Base-by-base conservation (phyloP, 2,113 vertebrate species). In the Centropus bengalensis region DNA sequence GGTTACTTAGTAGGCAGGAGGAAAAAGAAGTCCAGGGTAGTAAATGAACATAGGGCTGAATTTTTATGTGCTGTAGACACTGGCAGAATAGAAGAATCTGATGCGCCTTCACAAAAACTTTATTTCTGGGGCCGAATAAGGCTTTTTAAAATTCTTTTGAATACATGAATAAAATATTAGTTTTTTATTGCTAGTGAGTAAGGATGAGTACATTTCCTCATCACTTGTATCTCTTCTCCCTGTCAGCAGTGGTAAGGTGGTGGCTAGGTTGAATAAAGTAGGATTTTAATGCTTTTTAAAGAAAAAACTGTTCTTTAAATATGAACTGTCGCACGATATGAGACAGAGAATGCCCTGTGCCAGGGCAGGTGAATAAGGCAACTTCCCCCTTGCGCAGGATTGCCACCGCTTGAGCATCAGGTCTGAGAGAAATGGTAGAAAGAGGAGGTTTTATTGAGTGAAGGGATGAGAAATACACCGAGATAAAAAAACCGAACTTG, bases 321-420 rank as follows among this genome's bases (percentile, higher is more conserved):
- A 18, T n/a, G 33, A 79, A 2, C 66, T 1, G 2, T 63, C 44
- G 2, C 55, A 1, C 0, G 3, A 51, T 51, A 62, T 59, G 44
- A 28, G 69, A 12, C 3, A 1, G 15, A 11, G 40, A 66, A 52
- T 10, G 21, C 30, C 59, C 55, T 38, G 18, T 22, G 33, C 67
- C 44, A 23, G 82, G 71, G 59, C 67, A 55, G 82, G 52, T 64
- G 67, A 42, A 26, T 20, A 13, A 54, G 12, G 42, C 67, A 68
- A 32, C 66, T 54, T 87, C 44, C 10, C 44, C 3, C 33, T 76
- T 18, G 10, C 32, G 40, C 2, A 4, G 33, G 54, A 18, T 55
- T 73, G 55, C 24, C 36, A 15, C 18, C 3, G 3, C 51, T 20
- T 27, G 59, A 91, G 75, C 78, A 75, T 26, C 1, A 3, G 52